These are phyloP conservation scores for Zonotrichia leucophrys DNA, from an alignment of 2,113 vertebrate species.

Conservation along the genomic window DNA sequence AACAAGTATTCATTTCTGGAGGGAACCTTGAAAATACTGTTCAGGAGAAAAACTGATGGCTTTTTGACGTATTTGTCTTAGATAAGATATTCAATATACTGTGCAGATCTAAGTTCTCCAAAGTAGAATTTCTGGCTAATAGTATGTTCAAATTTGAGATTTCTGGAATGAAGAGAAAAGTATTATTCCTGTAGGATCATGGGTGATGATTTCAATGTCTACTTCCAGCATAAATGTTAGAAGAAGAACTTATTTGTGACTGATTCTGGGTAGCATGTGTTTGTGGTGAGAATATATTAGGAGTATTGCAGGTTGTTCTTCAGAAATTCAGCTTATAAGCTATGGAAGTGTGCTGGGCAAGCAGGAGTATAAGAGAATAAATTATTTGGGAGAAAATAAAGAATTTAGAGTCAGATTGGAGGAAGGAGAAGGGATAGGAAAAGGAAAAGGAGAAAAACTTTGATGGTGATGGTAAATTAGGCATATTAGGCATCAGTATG, in stretches of 20 bases:
- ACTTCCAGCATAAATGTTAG: not conserved
- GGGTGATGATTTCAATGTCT: not conserved
- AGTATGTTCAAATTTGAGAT: not conserved
- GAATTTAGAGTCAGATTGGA: not conserved
- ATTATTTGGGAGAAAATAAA: not conserved
- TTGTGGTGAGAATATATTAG: not conserved
- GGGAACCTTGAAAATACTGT: not conserved
- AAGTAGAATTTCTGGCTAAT: not conserved
- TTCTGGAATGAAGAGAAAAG: not conserved
- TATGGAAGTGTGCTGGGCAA: rapidly evolving
- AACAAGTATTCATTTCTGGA: not conserved
- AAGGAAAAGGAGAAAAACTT: not conserved
- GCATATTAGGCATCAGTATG: not conserved
- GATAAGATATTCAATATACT: not conserved
- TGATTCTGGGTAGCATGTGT: not conserved
- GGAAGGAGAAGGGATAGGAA: not conserved
- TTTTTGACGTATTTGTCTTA: not conserved
- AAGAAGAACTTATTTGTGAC: not conserved
- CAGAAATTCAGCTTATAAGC: not conserved
- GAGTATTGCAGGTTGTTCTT: not conserved
- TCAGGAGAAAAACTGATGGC: not conserved
- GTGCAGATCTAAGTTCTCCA: not conserved
- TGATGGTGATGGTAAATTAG: not conserved
- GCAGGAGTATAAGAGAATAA: not conserved
- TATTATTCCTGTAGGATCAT: not conserved